Evolutionary conservation across 2,797 vertebrate genomes (phyloP).

Genomic region (Antrozous pallidus): DNA sequence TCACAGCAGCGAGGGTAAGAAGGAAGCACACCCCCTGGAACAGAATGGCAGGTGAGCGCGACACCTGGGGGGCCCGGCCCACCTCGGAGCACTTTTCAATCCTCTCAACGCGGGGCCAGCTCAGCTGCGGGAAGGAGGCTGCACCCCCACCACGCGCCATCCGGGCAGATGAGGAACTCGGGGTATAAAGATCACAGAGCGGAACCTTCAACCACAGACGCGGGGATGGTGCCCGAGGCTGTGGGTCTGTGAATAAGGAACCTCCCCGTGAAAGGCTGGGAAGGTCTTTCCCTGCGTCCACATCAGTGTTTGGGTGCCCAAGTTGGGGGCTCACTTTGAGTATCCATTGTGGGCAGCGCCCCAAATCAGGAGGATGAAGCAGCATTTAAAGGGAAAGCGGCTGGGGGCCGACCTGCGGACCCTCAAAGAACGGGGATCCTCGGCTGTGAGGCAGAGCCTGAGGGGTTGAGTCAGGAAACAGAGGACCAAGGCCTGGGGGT

Average conservation of each 20-base stretch:
- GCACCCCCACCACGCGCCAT: too few species aligned
- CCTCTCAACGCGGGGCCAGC: too few species aligned
- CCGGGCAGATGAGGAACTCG: too few species aligned
- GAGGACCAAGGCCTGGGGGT: fast-evolving
- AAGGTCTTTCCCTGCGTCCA: neutral
- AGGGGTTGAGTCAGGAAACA: neutral
- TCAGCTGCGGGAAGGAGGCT: too few species aligned
- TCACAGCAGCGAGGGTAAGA: neutral
- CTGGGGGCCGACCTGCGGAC: neutral
- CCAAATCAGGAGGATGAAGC: neutral
- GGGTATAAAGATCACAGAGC: too few species aligned
- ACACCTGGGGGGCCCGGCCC: neutral
- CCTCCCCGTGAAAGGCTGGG: neutral
- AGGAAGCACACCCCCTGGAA: neutral
- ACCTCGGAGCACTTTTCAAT: neutral
- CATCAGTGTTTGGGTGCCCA: neutral
- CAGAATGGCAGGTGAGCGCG: slow-evolving; percentile 8
- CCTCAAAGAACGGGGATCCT: neutral
- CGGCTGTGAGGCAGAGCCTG: neutral
- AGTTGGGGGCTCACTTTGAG: neutral
- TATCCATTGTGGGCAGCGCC: neutral
- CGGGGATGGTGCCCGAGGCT: neutral
- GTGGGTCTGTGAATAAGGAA: neutral
- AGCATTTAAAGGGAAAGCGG: neutral
- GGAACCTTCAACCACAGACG: too few species aligned